These are phyloP conservation scores for Knipowitschia caucasica DNA, from an alignment of 2,797 vertebrate species.

Conservation along the genomic window DNA sequence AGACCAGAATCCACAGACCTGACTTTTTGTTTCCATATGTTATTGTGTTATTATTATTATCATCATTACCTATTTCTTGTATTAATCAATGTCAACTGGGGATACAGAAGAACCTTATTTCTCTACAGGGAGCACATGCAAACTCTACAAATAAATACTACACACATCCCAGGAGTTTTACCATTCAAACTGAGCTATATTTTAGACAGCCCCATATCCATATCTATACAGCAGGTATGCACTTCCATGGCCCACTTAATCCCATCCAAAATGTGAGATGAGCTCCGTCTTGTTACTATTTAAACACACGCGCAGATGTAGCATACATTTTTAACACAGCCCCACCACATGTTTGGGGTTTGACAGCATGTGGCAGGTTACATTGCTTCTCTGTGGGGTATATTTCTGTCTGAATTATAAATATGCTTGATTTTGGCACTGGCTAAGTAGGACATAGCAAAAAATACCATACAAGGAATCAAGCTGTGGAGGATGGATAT, in stretches of 20 bases:
- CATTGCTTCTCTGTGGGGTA: constrained; percentile 61
- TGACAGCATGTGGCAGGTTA: constrained; percentile 43
- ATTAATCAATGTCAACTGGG: too few species aligned
- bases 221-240: neutral
- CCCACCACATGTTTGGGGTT: constrained; percentile 19
- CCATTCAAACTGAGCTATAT: neutral
- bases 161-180: neutral
- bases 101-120: too few species aligned
- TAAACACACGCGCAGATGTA: constrained; percentile 10
- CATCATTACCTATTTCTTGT: too few species aligned
- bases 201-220: neutral
- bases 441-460: constrained; percentile 26
- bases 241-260: neutral
- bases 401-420: constrained; percentile 66
- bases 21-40: too few species aligned
- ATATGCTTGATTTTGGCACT: constrained; percentile 40
- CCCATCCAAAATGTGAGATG: neutral
- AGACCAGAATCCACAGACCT: too few species aligned
- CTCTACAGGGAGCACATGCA: neutral
- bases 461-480: constrained; percentile 8
- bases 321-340: constrained; percentile 61
- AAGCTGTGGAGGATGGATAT: neutral
- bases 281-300: constrained; percentile 2
- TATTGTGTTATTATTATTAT: too few species aligned
- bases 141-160: too few species aligned